Conservation (phyloP, 2,888 invertebrate genomes). For the Microctonus hyperodae region DNA sequence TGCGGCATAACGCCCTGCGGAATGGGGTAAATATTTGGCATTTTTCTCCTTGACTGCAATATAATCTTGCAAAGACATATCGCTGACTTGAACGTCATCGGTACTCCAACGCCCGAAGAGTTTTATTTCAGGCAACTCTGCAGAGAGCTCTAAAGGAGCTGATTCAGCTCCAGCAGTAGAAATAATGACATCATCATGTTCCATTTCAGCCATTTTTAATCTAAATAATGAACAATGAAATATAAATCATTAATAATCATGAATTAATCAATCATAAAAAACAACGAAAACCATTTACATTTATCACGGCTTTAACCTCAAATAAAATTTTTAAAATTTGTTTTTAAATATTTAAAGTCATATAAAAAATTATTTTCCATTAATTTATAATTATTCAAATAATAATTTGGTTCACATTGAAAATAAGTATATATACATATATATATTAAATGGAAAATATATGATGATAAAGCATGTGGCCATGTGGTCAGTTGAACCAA, state of each 20-base stretch:
- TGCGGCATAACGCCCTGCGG: constrained; percentile 96
- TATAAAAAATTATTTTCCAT: too few relatives aligned
- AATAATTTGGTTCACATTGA: neutral
- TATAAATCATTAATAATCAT: too few relatives aligned
- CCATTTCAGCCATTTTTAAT: constrained; percentile 64
- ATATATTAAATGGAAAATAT: neutral
- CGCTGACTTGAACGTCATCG: constrained; percentile 96
- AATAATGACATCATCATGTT: constrained; percentile 66
- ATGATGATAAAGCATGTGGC: constrained; percentile 47
- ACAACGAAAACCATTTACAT: too few relatives aligned
- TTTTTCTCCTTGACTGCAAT: constrained; percentile 76
- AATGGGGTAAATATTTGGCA: constrained; percentile 74
- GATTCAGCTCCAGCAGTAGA: constrained; percentile 66
- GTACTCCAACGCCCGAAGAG: neutral
- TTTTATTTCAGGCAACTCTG: constrained; percentile 95
- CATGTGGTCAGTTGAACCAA: constrained; percentile 46
- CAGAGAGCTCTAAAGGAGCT: constrained; percentile 68
- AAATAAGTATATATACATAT: neutral
- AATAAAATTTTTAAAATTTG: too few relatives aligned
- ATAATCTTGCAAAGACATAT: constrained; percentile 97
- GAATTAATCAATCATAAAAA: neutral
- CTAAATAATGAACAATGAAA: constrained; percentile 36
- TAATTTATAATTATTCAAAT: neutral
- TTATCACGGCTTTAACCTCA: too few relatives aligned
- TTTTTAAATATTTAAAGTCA: too few relatives aligned